Evolutionary conservation across 2,797 vertebrate genomes (phyloP).

Genomic region (Cottoperca gobio): DNA sequence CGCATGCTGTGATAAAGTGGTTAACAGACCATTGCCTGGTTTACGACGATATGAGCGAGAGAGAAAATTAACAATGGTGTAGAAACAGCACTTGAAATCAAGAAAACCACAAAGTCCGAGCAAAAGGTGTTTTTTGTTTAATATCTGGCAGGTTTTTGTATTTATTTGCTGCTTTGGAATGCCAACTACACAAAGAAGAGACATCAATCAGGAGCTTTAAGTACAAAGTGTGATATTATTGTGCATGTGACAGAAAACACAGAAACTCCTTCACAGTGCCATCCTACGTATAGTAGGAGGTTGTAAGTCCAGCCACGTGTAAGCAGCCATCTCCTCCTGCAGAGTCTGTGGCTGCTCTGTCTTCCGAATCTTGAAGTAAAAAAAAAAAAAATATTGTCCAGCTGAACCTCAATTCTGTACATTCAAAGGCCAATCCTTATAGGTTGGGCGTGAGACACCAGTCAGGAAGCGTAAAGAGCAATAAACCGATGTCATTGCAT

Average conservation of each 20-base stretch:
- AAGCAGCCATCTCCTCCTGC: constrained; percentile 15
- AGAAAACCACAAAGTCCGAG: constrained; percentile 32
- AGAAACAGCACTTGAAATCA: constrained; percentile 10
- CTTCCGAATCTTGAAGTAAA: constrained; percentile 6
- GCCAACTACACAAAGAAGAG: constrained; percentile 49
- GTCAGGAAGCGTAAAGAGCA: constrained; percentile 36
- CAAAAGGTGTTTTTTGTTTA: constrained; percentile 61
- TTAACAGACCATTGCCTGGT: not conserved
- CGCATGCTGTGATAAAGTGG: not conserved
- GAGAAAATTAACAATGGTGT: not conserved
- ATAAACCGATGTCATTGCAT: constrained; percentile 36
- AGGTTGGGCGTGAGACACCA: constrained; percentile 21
- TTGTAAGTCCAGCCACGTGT: constrained; percentile 17
- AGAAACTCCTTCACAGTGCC: constrained; percentile 23
- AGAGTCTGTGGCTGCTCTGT: constrained; percentile 33
- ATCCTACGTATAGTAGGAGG: constrained; percentile 23
- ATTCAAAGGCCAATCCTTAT: constrained; percentile 53
- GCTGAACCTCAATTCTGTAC: constrained; percentile 58
- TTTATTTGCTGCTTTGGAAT: constrained; percentile 62
- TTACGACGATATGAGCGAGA: not conserved
- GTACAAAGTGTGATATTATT: constrained; percentile 34
- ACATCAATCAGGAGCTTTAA: constrained; percentile 49
- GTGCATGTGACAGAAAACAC: constrained; percentile 46
- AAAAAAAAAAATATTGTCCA: constrained; percentile 21
- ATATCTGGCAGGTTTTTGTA: constrained; percentile 55